Percentiles rank a stretch among this genome's conserved stretches.
phyloP scores from a whole-genome alignment of 2,797 vertebrate genomes.

The Brotula barbata region DNA sequence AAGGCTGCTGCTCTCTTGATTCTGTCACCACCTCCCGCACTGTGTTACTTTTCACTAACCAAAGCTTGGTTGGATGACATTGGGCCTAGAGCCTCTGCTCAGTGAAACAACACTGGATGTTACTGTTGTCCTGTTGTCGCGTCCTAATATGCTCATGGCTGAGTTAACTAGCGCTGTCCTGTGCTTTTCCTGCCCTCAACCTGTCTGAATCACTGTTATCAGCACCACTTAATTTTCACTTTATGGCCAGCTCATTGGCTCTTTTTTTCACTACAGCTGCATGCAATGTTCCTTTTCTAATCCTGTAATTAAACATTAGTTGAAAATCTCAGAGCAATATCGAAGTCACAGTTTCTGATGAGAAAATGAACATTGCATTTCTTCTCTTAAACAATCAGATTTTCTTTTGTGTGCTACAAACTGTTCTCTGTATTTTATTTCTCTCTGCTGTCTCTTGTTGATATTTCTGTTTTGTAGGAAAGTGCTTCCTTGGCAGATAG shows the following conservation, averaged over 20 bases:
- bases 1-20: slow-evolving; percentile 42
- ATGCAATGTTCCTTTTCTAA: slow-evolving; percentile 75
- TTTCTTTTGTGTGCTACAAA: slow-evolving; percentile 81
- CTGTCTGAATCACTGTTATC: slow-evolving; percentile 27
- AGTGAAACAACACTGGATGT: slow-evolving; percentile 12
- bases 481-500: slow-evolving; percentile 99
- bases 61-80: slow-evolving; percentile 7
- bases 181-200: slow-evolving; percentile 59
- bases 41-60: slow-evolving; percentile 38
- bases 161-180: slow-evolving; percentile 27
- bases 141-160: slow-evolving; percentile 16
- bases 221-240: slow-evolving; percentile 46
- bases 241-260: slow-evolving; percentile 54
- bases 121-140: background rate
- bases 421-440: slow-evolving; percentile 78
- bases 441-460: slow-evolving; percentile 86
- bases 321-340: background rate
- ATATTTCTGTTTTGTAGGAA: slow-evolving; percentile 98
- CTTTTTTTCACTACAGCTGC: slow-evolving; percentile 45
- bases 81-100: slow-evolving; percentile 5
- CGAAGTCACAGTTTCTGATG: slow-evolving; percentile 47
- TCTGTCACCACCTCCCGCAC: slow-evolving; percentile 8
- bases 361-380: slow-evolving; percentile 82
- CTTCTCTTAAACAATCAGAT: slow-evolving; percentile 73
- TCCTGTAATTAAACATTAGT: slow-evolving; percentile 29